Evolutionary conservation across 2,113 vertebrate species (phyloP), one percentile per base, ranked within the genome.

Genomic region (Himantopus leucocephalus): DNA sequence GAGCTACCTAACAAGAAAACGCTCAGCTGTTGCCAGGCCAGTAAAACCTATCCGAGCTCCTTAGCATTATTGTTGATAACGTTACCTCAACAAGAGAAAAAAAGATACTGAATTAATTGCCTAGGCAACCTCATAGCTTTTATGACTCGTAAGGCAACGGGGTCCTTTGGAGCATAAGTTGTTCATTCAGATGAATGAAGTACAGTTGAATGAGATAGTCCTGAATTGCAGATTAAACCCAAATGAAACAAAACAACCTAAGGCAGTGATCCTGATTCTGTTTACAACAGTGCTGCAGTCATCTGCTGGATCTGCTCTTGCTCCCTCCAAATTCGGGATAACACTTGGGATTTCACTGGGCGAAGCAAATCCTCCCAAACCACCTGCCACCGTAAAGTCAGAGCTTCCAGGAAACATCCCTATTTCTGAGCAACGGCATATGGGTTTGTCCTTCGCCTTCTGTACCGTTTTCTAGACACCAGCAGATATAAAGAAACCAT

Each of bases 11-110:
- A 91, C 26, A 87, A 92, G 81, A 90, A 92, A 97, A 83, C 1
- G 13, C 73, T 95, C 94, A 94, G 87, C 91, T 92, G 82, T 88
- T 97, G 85, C 92, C 87, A 96, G 88, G 67, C 78, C 86, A 90
- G 77, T 82, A 92, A 85, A 97, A 95, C 34, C 92, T 41, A 80
- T 55, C 87, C 19, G 6, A 94, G 90, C 90, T 88, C 63, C 92
- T 92, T 67, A 93, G 82, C 63, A 14, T 60, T 90, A 66, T 4
- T 77, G 39, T 85, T 96, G 78, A 62, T 93, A 97, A 94, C 22
- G n/a, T 83, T 94, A 87, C 89, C 27, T 59, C 84, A 87, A 85
- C 21, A 78, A 72, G 48, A 88, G 22, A 85, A 85, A 91, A 88
- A 88, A 67, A 88, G 32, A 78, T 35, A 70, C 62, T 68, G 73